Evolutionary conservation across 2,113 vertebrate genomes (phyloP).

Genomic region (Aythya baeri): DNA sequence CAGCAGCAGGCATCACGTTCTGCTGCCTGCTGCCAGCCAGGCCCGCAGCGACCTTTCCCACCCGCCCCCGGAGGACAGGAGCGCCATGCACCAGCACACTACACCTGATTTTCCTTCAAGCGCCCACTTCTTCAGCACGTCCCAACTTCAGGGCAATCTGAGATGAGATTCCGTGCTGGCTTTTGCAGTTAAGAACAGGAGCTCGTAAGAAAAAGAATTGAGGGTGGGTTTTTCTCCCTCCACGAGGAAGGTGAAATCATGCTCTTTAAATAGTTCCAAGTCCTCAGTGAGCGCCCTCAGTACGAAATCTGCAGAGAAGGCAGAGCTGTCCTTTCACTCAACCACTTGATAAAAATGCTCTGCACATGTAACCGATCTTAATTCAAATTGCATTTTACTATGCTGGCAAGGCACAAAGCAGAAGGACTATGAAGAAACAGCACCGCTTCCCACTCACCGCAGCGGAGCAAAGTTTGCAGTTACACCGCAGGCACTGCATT

Average conservation of each 20-base stretch:
- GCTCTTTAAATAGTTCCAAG: neutral
- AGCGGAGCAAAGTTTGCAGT: neutral
- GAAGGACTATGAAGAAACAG: neutral
- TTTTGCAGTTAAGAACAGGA: neutral
- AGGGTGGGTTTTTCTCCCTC: neutral
- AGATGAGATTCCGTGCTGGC: neutral
- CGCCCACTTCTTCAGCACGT: neutral
- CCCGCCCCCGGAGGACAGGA: neutral
- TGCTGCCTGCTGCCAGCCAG: neutral
- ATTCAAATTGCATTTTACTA: neutral
- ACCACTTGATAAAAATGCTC: neutral
- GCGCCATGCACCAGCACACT: neutral
- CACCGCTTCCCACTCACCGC: neutral
- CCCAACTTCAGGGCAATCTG: neutral
- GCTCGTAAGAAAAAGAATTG: neutral
- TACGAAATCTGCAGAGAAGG: neutral
- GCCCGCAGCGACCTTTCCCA: neutral
- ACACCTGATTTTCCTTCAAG: neutral
- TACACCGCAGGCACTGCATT: neutral
- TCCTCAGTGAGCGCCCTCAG: neutral
- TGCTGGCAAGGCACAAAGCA: fast-evolving
- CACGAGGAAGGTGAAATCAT: neutral
- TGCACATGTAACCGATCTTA: neutral
- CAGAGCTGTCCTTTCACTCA: neutral
- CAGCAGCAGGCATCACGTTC: neutral